Evolutionary conservation across 2,888 invertebrate species (phyloP).

Genomic region (Callyntrura sp.): DNA sequence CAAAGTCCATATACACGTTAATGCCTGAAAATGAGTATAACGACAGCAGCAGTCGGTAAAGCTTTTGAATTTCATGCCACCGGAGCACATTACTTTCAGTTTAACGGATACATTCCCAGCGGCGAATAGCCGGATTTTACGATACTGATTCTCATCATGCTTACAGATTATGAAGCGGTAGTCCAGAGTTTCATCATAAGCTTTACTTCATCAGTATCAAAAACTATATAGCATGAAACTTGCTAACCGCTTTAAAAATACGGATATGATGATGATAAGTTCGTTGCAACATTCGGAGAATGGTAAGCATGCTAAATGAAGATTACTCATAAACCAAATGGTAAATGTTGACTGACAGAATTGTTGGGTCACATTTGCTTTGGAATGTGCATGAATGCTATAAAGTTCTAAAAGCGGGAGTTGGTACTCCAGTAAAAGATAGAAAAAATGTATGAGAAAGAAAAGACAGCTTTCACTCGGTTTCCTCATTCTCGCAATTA

Average conservation of each 20-base stretch:
- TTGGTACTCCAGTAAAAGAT: neutral
- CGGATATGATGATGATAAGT: neutral
- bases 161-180: too few relatives aligned
- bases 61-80: constrained; percentile 36
- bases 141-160: too few relatives aligned
- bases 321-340: constrained; percentile 38
- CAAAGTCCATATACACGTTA: neutral
- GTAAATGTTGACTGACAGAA: too few relatives aligned
- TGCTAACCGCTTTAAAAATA: too few relatives aligned
- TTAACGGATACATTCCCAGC: constrained; percentile 38
- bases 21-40: neutral
- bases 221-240: too few relatives aligned
- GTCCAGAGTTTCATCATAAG: too few relatives aligned
- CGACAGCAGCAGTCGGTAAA: constrained; percentile 36
- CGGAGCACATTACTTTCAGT: constrained; percentile 60
- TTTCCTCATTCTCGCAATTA: constrained; percentile 28
- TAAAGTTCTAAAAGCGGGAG: too few relatives aligned
- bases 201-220: too few relatives aligned
- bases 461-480: constrained; percentile 29
- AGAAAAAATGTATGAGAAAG: neutral
- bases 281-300: neutral
- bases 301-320: constrained; percentile 45
- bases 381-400: neutral
- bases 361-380: too few relatives aligned
- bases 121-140: constrained; percentile 27